These are phyloP conservation scores for Aricia agestis DNA, from an alignment of 1,140 invertebrate species.

Conservation along the genomic window DNA sequence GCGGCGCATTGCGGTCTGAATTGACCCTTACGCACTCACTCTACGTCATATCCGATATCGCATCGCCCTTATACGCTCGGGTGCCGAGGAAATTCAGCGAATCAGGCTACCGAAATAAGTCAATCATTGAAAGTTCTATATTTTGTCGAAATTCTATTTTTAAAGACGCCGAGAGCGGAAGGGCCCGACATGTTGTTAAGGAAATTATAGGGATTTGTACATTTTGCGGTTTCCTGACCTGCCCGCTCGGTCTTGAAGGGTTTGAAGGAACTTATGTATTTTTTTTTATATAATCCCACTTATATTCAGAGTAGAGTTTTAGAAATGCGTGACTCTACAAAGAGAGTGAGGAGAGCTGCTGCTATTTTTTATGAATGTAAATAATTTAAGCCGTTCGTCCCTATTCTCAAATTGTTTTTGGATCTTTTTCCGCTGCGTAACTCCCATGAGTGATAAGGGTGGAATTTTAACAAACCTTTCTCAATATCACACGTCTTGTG, in stretches of 20 bases:
- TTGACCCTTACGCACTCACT: no score
- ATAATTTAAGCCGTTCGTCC: no score
- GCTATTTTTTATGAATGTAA: no score
- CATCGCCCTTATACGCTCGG: neutral
- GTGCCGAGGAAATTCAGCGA: neutral
- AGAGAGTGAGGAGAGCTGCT: no score
- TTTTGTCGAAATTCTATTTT: neutral
- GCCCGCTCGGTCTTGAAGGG: neutral
- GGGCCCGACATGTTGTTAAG: neutral
- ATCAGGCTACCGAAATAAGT: neutral
- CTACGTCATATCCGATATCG: neutral
- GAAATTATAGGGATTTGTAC: neutral
- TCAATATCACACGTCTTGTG: no score
- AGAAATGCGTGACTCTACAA: neutral
- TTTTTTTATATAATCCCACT: neutral
- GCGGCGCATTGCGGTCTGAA: no score
- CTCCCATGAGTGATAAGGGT: no score
- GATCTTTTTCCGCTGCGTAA: no score
- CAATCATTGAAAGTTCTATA: neutral
- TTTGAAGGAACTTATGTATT: neutral
- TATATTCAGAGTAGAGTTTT: neutral
- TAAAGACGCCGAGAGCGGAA: neutral
- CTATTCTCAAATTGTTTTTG: no score
- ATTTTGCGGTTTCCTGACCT: neutral
- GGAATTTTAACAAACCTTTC: no score